These are phyloP conservation scores for Bedellia somnulentella DNA, from an alignment of 2,888 invertebrate genomes.

Conservation along the genomic window DNA sequence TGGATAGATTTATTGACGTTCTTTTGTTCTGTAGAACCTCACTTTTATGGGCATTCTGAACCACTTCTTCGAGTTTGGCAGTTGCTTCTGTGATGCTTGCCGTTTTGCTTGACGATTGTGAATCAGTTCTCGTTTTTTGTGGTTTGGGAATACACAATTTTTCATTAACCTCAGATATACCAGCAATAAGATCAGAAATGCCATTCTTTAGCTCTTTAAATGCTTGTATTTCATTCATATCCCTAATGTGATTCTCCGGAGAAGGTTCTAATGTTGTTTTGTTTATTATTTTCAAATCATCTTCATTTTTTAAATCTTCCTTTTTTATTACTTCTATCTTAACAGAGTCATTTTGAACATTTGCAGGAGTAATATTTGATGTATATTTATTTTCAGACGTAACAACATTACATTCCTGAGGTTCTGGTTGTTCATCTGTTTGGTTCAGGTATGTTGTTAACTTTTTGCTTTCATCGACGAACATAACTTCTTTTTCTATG, in stretches of 20 bases:
- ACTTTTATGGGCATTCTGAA: constrained; percentile 20
- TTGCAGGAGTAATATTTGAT: constrained; percentile 24
- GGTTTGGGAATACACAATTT: constrained; percentile 36
- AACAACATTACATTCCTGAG: constrained; percentile 24
- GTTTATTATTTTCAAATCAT: constrained; percentile 13
- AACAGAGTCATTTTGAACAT: constrained; percentile 25
- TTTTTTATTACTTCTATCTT: constrained; percentile 16
- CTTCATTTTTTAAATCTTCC: constrained; percentile 16
- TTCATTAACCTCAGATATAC: constrained; percentile 51
- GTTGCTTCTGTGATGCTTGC: constrained; percentile 29
- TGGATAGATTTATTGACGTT: constrained; percentile 38
- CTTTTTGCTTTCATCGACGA: constrained; percentile 33
- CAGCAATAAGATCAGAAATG: constrained; percentile 52
- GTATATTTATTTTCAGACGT: constrained; percentile 23
- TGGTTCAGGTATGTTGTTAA: constrained; percentile 22
- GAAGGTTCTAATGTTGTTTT: constrained; percentile 15
- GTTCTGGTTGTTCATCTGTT: constrained; percentile 16
- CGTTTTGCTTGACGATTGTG: constrained; percentile 13
- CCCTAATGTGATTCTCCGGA: neutral
- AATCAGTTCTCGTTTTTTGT: constrained; percentile 14
- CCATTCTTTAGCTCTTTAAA: constrained; percentile 54
- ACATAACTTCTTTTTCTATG: constrained; percentile 43
- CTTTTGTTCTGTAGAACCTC: constrained; percentile 27
- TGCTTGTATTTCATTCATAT: constrained; percentile 43
- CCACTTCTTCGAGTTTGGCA: constrained; percentile 30